Percentiles rank a stretch among this genome's conserved stretches.
Evolutionary conservation across 2,888 invertebrate species (phyloP).

Genomic region (Chymomyza caudatula): DNA sequence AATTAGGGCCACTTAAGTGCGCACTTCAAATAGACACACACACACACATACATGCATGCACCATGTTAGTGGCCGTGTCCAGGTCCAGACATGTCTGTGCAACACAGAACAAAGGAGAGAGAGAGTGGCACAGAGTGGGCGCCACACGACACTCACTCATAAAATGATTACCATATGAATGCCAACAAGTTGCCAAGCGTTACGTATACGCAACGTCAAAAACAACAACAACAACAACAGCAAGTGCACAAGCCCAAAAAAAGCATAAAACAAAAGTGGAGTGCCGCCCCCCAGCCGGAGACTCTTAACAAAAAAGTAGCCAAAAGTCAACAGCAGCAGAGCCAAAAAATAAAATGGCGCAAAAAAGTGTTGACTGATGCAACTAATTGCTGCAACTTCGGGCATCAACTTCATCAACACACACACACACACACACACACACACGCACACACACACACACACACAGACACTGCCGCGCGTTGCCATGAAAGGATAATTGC

Average conservation of each 20-base stretch:
- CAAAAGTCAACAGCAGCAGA: constrained; percentile 38
- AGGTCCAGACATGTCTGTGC: constrained; percentile 4
- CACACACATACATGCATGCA: constrained; percentile 3
- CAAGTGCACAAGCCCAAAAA: constrained; percentile 47
- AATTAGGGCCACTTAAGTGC: constrained; percentile 73
- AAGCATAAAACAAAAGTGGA: constrained; percentile 37
- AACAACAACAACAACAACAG: constrained; percentile 30
- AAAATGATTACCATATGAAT: constrained; percentile 60
- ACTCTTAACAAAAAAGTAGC: constrained; percentile 27
- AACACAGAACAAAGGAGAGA: constrained; percentile 10
- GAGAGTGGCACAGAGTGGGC: constrained; percentile 13
- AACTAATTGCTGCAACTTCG: constrained; percentile 63
- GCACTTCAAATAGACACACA: constrained; percentile 62
- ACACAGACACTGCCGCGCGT: constrained; percentile 21
- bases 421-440: background rate
- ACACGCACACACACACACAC: constrained; percentile 13
- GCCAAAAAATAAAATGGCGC: constrained; percentile 19
- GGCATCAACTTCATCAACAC: constrained; percentile 31
- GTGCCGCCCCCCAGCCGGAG: background rate
- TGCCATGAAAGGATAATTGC: constrained; percentile 70
- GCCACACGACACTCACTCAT: constrained; percentile 17
- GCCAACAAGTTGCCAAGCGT: constrained; percentile 32
- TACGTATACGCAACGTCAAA: constrained; percentile 64
- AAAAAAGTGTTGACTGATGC: constrained; percentile 64
- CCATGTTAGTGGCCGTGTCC: background rate